phyloP scores from a whole-genome alignment of 1,140 invertebrate species.

The Drosophila auraria region DNA sequence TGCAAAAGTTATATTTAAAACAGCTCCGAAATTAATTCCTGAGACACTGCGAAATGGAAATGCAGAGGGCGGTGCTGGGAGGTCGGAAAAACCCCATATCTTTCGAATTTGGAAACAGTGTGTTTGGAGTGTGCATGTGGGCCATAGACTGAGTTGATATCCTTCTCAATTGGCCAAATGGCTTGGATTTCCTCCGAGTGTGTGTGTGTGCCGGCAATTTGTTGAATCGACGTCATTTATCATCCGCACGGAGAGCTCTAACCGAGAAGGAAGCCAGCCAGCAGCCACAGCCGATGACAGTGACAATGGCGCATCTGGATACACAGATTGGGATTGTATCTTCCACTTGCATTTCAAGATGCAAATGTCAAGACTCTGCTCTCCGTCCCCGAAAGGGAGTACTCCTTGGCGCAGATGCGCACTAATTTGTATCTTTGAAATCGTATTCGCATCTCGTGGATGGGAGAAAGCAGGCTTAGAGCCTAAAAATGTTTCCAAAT shows the following conservation, averaged over 20 bases:
- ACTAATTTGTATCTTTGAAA: conserved; percentile 40
- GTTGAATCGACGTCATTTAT: conserved; percentile 79
- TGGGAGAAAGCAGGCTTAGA: conserved; percentile 13
- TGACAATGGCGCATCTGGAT: conserved; percentile 67
- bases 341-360: conserved; percentile 83
- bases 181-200: conserved; percentile 6
- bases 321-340: conserved; percentile 83
- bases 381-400: conserved; percentile 14
- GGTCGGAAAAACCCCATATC: background rate
- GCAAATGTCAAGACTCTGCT: conserved; percentile 72
- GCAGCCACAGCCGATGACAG: conserved; percentile 53
- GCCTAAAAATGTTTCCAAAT: conserved; percentile 19
- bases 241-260: conserved; percentile 63
- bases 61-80: conserved; percentile 10
- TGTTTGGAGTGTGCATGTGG: conserved; percentile 27
- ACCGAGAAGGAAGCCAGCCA: conserved; percentile 33
- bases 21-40: conserved; percentile 40
- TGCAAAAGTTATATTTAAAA: conserved; percentile 48
- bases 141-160: conserved; percentile 60
- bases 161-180: conserved; percentile 77
- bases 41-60: conserved; percentile 32
- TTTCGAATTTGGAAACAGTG: conserved; percentile 6
- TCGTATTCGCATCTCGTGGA: conserved; percentile 12
- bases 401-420: conserved; percentile 34
- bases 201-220: conserved; percentile 68